Percentiles rank a stretch among this genome's conserved stretches.
These are phyloP conservation scores for Drosophila eugracilis DNA, from an alignment of 1,140 invertebrate species.

Conservation along the genomic window DNA sequence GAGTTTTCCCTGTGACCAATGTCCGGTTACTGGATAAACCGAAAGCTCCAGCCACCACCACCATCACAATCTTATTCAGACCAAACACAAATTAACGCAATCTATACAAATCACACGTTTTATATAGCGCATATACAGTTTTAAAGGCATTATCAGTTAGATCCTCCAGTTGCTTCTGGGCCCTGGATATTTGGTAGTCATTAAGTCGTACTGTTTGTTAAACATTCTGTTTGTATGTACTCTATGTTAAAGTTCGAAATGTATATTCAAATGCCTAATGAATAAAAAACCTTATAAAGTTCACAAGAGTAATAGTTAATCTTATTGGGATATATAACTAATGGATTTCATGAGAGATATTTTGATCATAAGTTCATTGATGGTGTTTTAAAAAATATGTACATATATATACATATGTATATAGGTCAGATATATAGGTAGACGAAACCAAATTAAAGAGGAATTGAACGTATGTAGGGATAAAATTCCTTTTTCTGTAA, in stretches of 20 bases:
- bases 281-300: constrained; percentile 52
- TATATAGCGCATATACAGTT: constrained; percentile 25
- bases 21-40: not conserved
- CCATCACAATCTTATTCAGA: not conserved
- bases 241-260: constrained; percentile 70
- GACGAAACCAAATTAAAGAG: no score
- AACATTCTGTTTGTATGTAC: constrained; percentile 58
- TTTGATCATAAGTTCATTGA: no score
- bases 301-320: constrained; percentile 7
- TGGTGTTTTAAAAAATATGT: no score
- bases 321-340: not conserved
- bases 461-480: no score
- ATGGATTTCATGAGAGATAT: no score
- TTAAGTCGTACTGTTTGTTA: constrained; percentile 81
- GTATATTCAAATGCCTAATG: constrained; percentile 55
- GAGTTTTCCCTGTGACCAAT: constrained; percentile 65
- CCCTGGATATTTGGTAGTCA: constrained; percentile 76
- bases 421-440: no score
- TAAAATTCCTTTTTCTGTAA: no score
- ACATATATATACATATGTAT: no score
- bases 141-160: constrained; percentile 48
- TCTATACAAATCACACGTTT: constrained; percentile 24
- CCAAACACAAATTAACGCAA: constrained; percentile 12
- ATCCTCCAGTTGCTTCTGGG: constrained; percentile 41
- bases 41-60: constrained; percentile 47